phyloP scores from a whole-genome alignment of 2,797 vertebrate species.

The Pseudochirops cupreus region DNA sequence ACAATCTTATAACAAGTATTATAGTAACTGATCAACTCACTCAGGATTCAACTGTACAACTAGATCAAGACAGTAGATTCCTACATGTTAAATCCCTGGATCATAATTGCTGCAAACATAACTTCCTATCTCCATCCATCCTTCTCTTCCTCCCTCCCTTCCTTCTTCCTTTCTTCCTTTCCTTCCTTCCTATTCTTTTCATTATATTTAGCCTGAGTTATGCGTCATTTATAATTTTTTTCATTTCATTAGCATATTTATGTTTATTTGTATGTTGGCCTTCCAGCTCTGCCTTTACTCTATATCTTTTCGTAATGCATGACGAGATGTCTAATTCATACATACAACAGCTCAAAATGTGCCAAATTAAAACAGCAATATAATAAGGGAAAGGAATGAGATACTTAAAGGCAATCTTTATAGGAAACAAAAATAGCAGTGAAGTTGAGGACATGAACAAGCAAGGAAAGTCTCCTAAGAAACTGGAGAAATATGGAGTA shows the following conservation, averaged over 20 bases:
- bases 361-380: not conserved
- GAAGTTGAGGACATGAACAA: not conserved
- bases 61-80: not conserved
- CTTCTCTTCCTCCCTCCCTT: not conserved
- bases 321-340: not conserved
- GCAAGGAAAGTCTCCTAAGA: not conserved
- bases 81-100: not conserved
- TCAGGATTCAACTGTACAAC: not conserved
- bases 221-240: not conserved
- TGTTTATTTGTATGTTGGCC: not conserved
- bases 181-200: not conserved
- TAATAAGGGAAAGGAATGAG: not conserved
- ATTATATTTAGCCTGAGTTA: not conserved
- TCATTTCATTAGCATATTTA: not conserved
- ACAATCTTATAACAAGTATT: not conserved
- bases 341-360: not conserved
- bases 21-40: not conserved
- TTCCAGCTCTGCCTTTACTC: not conserved
- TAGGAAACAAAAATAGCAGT: not conserved
- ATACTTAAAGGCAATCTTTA: not conserved
- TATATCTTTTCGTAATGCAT: not conserved
- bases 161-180: fast-evolving
- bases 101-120: not conserved
- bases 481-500: not conserved
- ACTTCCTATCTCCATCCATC: not conserved